Base-by-base conservation (phyloP, 2,797 vertebrate species). In the Syngnathus acus region DNA sequence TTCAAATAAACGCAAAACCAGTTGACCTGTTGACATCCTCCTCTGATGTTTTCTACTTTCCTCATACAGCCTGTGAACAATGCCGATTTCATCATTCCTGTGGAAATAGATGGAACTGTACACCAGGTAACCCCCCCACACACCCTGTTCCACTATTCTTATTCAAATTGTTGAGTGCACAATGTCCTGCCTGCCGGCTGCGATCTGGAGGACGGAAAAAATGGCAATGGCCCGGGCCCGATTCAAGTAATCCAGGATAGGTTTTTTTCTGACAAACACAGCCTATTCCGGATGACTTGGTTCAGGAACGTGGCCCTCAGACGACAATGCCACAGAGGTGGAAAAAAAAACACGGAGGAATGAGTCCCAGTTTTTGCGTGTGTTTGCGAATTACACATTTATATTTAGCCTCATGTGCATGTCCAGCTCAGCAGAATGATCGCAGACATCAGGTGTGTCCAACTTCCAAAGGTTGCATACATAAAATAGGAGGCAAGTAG, bases 201-300 rank as follows among this genome's bases (percentile, higher is more conserved):
- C 19, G 16, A 39, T 40, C 38, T 37, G 40, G 62, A 58, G 13
- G 67, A 48, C 32, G 4, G 63, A 77, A 65, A 73, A 77, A 64
- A 26, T 42, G 47, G 67, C 53, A 13, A 68, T 73, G 77, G 79
- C 76, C 73, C 86, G 90, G 77, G 91, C 95, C 92, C 76, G 93
- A 82, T 98, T 99, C 97, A 99, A 99, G 97, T 99, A 98, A 98
- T 99, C 95, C 97, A 99, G 97, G 97, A 99, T 98, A 99, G 96
- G 96, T 95, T 98, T 95, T 32, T 93, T 90, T 90, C 88, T 92
- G 84, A 89, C 86, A 87, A 90, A 87, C 82, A 90, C 90, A 95
- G 95, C 96, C 95, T 98, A 92, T 97, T 96, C 95, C 89, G 77
- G 94, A 94, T 95, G 92, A 96, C 95, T 99, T 99, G 97, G 94